Evolutionary conservation across 2,888 invertebrate species (phyloP), one percentile per base, ranked within the genome.

Genomic region (Melanostoma mellinum): DNA sequence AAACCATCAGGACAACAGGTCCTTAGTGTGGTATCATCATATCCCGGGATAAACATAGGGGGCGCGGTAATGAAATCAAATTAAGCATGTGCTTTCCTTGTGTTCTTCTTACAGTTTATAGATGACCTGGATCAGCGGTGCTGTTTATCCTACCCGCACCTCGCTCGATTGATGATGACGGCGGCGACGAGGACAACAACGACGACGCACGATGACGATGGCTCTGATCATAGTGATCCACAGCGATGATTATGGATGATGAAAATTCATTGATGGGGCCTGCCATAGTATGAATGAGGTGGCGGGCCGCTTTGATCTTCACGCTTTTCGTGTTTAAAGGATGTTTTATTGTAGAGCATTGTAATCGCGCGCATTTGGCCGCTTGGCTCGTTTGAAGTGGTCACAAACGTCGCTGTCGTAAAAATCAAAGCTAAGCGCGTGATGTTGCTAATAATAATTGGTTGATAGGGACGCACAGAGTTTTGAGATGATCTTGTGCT

Each of bases 21-120:
- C 84, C 84, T 84, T 79, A 75, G 84, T 84, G 56, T 42, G 60
- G 84, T 55, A 79, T 74, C 73, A 74, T 78, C 69, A 35, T 40
- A 63, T 61, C 38, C 42, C 56, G 58, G 69, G 40, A 74, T 78
- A 58, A 78, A 65, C 55, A 84, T 65, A 69, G 79, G 74, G 74
- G 90, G 90, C 90, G 90, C 89, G 90, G 90, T 90, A 90, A 90
- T 90, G 90, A 89, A 90, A 90, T 90, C 91, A 90, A 90, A 90
- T 90, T 90, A 90, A 89, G 87, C 89, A 90, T 89, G 88, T 89
- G 88, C 86, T 86, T 87, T 87, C 84, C 53, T 48, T 67, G 56
- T 35, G 50, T 46, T 33, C 46, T 55, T 53, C 67, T 46, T 35
- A 38, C 42, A 60, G 42, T 52, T 78, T 38, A 46, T 33, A 48